These are phyloP conservation scores for Diarsia rubi DNA, from an alignment of 2,888 invertebrate species.

Conservation along the genomic window DNA sequence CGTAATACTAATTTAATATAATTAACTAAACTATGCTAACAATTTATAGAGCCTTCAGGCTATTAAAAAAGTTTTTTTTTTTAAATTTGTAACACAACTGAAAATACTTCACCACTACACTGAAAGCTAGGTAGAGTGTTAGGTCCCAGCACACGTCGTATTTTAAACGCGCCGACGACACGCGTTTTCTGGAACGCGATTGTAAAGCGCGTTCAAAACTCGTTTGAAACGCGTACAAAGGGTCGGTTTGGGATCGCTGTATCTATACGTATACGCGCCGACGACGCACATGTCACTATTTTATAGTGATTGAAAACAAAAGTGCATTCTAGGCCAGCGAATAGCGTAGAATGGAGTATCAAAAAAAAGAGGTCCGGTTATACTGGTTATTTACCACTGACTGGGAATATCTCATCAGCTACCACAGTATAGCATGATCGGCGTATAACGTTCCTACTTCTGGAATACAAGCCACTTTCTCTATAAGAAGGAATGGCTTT, in stretches of 20 bases:
- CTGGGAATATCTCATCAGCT: not conserved
- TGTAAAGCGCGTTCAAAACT: no score
- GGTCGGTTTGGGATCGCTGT: no score
- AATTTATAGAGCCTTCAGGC: not conserved
- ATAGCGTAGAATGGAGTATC: not conserved
- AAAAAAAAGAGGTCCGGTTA: not conserved
- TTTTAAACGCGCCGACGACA: no score
- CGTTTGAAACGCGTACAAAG: no score
- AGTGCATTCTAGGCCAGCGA: not conserved
- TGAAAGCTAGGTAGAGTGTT: no score
- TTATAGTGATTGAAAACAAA: not conserved
- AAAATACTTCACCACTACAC: no score
- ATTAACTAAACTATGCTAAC: not conserved
- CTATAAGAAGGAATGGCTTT: no score
- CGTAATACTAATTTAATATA: not conserved
- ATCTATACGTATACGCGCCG: no score
- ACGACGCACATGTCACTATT: no score
- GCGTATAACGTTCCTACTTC: not conserved
- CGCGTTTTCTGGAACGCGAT: no score
- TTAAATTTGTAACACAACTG: no score
- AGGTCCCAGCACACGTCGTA: no score
- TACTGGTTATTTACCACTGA: not conserved
- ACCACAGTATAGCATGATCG: not conserved
- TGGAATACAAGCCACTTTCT: not conserved
- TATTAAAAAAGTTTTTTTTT: conserved; percentile 6